phyloP scores from a whole-genome alignment of 1,140 invertebrate genomes.

The Platyscapa corneri region DNA sequence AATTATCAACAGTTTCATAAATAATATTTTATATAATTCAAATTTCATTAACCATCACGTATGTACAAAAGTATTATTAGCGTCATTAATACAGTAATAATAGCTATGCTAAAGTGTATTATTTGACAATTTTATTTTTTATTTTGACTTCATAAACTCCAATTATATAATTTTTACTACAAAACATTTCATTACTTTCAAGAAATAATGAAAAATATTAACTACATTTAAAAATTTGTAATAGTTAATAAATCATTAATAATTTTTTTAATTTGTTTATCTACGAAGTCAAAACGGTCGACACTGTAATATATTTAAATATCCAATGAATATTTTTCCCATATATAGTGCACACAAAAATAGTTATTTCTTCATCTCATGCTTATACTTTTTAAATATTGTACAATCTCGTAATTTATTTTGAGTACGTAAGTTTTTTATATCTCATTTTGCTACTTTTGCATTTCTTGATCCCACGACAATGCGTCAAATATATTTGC shows the following conservation, averaged over 20 bases:
- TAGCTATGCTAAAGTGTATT: conserved; percentile 35
- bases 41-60: conserved; percentile 62
- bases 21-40: conserved; percentile 66
- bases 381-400: conserved; percentile 34
- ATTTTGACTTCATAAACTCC: conserved; percentile 26
- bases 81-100: conserved; percentile 60
- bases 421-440: not conserved
- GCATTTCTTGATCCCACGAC: conserved; percentile 62
- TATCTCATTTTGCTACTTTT: conserved; percentile 40
- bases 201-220: not conserved
- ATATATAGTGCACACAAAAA: conserved; percentile 60
- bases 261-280: conserved; percentile 3
- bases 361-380: conserved; percentile 57
- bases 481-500: conserved; percentile 55
- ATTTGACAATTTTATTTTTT: conserved; percentile 31
- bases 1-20: conserved; percentile 38
- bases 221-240: not conserved
- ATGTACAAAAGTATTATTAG: conserved; percentile 67
- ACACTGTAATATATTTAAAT: conserved; percentile 50
- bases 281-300: conserved; percentile 26
- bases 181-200: not conserved
- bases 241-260: not conserved
- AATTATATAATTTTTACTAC: conserved; percentile 10
- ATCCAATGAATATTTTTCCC: conserved; percentile 49
- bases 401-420: conserved; percentile 29